Evolutionary conservation across 2,113 vertebrate genomes (phyloP), one percentile per base, ranked within the genome.

Genomic region (Rutilus rutilus): DNA sequence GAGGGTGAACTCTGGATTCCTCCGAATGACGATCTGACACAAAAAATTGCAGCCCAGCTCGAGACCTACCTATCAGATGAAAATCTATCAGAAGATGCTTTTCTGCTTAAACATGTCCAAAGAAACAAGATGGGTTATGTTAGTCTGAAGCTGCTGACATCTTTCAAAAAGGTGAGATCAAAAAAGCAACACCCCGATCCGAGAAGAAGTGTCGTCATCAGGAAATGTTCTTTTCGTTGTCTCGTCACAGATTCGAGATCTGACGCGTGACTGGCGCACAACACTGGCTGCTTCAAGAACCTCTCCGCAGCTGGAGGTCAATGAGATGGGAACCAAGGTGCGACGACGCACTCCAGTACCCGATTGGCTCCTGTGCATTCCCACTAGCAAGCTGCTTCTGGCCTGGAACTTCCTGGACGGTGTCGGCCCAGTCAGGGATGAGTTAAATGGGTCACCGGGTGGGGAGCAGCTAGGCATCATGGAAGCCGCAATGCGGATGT

Each of bases 301-400:
- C 87, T 97, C 96, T 0, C 81, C 92, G 5, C 54, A 92, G 57
- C 93, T 97, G 91, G 95, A 96, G 81, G 93, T 97, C 86, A 96
- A 95, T 1, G 90, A 93, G 3, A 93, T 95, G n/a, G 91, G 93
- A 54, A 96, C 95, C 69, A 97, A 96, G 86, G 95, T 97, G 14
- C 74, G 94, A 21, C 89, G 95, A 0, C 90, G 86, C 47, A 84
- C 89, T 6, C 94, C 94, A 0, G 6, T 96, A 21, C 95, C 96
- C 0, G 91, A 94, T 0, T 85, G 93, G 83, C 92, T 97, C 62
- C 90, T 95, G 78, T 93, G 87, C 42, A 71, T 94, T 39, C 93
- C 94, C 21, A 95, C 94, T 47, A 96, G 90, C 88, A 96, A 94
- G n/a, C 82, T 94, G 39, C 92, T 97, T 39, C 92, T 97, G 45